Conservation (phyloP, 2,797 vertebrate genomes). For the Danio choprae region DNA sequence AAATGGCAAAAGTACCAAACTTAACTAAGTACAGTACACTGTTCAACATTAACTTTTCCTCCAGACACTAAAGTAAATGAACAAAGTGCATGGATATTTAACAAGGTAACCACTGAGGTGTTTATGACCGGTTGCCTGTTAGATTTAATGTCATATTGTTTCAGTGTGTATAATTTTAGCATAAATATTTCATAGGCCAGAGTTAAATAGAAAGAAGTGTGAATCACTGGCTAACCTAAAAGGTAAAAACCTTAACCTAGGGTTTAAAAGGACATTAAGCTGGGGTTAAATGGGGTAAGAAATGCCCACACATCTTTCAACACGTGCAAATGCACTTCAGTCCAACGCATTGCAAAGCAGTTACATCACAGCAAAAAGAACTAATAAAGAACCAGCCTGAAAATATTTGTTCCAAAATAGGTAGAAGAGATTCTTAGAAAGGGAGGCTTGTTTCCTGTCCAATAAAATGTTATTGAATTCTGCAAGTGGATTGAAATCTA, state of each 20-base stretch:
- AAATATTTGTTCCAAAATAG: slow-evolving; percentile 1
- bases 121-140: not conserved
- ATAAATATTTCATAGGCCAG: not conserved
- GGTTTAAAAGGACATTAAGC: slow-evolving; percentile 2
- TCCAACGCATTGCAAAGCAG: slow-evolving; percentile 33
- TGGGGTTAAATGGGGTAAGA: slow-evolving; percentile 22
- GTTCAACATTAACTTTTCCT: not conserved
- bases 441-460: not conserved
- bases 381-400: slow-evolving; percentile 37
- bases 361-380: slow-evolving; percentile 17
- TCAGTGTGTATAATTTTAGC: not conserved
- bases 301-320: slow-evolving; percentile 12
- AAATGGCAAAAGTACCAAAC: too few relatives aligned
- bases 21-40: too few relatives aligned
- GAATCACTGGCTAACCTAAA: not conserved
- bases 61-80: not conserved
- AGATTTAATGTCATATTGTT: not conserved
- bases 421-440: slow-evolving; percentile 1
- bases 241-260: not conserved
- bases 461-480: slow-evolving; percentile 44
- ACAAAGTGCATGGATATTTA: slow-evolving; percentile 16
- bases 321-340: not conserved
- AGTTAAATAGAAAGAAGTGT: not conserved
- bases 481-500: slow-evolving; percentile 8
- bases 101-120: not conserved